Conservation (phyloP, 1,140 invertebrate genomes). For the Archivesica marissinica region DNA sequence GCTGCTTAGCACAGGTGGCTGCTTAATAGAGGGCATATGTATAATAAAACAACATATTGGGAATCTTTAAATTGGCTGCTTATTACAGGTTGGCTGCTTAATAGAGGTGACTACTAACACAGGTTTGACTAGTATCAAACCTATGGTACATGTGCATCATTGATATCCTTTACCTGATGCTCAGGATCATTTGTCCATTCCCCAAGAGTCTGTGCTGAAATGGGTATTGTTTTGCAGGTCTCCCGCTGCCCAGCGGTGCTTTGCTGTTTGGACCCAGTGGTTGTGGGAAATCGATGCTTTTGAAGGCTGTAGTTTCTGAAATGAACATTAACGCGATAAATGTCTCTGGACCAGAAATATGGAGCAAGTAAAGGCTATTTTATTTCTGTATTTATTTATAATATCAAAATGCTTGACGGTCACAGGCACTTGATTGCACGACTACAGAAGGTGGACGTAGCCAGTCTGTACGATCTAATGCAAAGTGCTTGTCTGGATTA, state of each 20-base stretch:
- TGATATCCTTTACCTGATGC: too few species aligned
- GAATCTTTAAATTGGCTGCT: too few species aligned
- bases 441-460: not conserved
- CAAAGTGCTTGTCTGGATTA: not conserved
- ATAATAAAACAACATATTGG: too few species aligned
- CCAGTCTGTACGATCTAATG: not conserved
- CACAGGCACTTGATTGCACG: not conserved
- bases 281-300: constrained; percentile 99
- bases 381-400: not conserved
- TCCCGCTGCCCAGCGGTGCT: constrained; percentile 86
- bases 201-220: too few species aligned
- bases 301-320: constrained; percentile 83
- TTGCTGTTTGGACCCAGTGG: constrained; percentile 98
- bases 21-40: too few species aligned
- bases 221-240: constrained; percentile 66
- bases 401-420: not conserved
- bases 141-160: too few species aligned
- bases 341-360: constrained; percentile 70
- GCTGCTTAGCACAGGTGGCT: too few species aligned
- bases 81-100: too few species aligned
- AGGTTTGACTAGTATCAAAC: too few species aligned
- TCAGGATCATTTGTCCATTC: too few species aligned
- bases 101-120: too few species aligned
- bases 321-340: constrained; percentile 60
- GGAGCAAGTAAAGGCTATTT: constrained; percentile 76